Evolutionary conservation across 2,797 vertebrate species (phyloP), one percentile per base, ranked within the genome.

Genomic region (Stomatorhinus walkeri): DNA sequence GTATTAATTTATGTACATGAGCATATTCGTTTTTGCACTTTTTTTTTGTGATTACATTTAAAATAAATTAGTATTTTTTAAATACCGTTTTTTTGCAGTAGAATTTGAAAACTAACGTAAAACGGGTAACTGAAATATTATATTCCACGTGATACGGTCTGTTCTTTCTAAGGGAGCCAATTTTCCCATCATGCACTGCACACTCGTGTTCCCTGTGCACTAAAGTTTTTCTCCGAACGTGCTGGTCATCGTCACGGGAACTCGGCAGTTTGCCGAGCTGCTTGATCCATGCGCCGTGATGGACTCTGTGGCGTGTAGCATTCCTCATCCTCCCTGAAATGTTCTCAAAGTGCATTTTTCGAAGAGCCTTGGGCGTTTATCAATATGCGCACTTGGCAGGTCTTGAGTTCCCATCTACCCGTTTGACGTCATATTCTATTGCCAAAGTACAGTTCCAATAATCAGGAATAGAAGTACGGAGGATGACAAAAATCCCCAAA

Each of bases 81-180:
- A 76, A 76, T 76, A 76, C 10, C 0, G 0, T 79, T 43, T 72
- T 76, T 79, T 79, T 72, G 12, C 14, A 19, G 7, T 43, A 79
- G 36, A 43, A 43, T 43, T 32, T 76, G 68, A 40, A 76, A 40
- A 12, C 4, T 14, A 16, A 79, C n/a, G 2, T 43, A 94, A 94
- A 91, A 89, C 4, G 64, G 8, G 8, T 32, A 14, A 14, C 64
- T 68, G 24, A 14, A 32, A 64, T 28, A 61, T 61, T 28, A 28
- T 28, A 68, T 68, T 68, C 64, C 64, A 32, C 64, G 14, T 36
- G 64, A 68, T 32, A 32, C 24, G 5, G 64, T 72, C 28, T 72
- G 10, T 72, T 93, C 92, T 94, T 92, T 92, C 92, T 94, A 93
- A 92, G 93, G 92, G 93, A 94, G 93, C 92, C 64, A 32, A 1